phyloP scores from a whole-genome alignment of 2,797 vertebrate species.

The Macroramphosus scolopax region DNA sequence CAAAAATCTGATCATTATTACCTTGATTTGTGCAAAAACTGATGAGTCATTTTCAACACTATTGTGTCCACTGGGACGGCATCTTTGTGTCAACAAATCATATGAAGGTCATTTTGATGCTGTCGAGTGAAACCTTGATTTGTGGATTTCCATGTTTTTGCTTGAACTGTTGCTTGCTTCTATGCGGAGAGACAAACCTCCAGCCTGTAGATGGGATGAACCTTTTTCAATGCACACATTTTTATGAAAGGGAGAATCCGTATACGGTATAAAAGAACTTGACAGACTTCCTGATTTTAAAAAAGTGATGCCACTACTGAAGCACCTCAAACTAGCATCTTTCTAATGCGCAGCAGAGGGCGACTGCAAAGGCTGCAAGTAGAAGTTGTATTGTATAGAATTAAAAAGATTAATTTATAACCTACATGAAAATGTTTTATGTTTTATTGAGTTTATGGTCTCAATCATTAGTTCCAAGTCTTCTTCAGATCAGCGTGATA shows the following conservation, averaged over 20 bases:
- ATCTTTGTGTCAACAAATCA: slow-evolving; percentile 39
- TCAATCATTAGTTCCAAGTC: too few relatives aligned
- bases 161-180: slow-evolving; percentile 9
- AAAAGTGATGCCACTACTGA: too few relatives aligned
- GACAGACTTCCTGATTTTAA: too few relatives aligned
- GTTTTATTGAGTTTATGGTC: too few relatives aligned
- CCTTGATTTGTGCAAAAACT: slow-evolving; percentile 24
- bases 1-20: slow-evolving; percentile 31
- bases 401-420: too few relatives aligned
- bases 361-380: too few relatives aligned
- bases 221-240: slow-evolving; percentile 6
- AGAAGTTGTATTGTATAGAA: not conserved
- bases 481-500: too few relatives aligned
- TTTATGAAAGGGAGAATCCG: too few relatives aligned
- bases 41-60: slow-evolving; percentile 56
- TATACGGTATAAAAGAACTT: too few relatives aligned
- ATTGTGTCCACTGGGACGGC: slow-evolving; percentile 28
- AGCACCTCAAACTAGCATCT: too few relatives aligned
- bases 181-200: slow-evolving; percentile 7
- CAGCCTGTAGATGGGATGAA: slow-evolving; percentile 15
- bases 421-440: too few relatives aligned
- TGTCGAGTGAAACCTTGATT: slow-evolving; percentile 8
- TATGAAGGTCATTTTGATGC: slow-evolving; percentile 16
- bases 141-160: slow-evolving; percentile 13
- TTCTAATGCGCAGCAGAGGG: too few relatives aligned